Evolutionary conservation across 2,888 invertebrate genomes (phyloP), one percentile per base, ranked within the genome.

Genomic region (Lampropteryx suffumata): DNA sequence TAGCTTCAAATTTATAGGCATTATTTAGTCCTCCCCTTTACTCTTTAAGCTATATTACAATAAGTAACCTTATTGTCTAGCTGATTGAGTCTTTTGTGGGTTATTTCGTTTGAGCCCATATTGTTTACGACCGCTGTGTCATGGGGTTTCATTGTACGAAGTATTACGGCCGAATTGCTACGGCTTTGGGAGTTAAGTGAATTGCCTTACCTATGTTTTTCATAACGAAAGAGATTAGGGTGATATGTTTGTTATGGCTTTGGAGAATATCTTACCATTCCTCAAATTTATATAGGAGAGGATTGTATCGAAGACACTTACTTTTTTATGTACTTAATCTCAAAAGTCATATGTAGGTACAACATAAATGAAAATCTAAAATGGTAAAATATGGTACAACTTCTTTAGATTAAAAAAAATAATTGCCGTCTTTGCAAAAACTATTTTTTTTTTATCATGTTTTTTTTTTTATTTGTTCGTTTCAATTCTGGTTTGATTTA

Each of bases 51-150:
- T n/a, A 9, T 10, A 29, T 10, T 8, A 9, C 30, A 26, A 45
- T n/a, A 34, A 43, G 45, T 13, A 36, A 47, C 37, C 30, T 30
- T 48, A 37, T 30, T 11, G 1, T 7, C 5, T 42, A 11, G 8
- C 3, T 2, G 7, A 35, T 46, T 50, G 21, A 40, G 43, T 41
- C n/a, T 41, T 27, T 24, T 30, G n/a, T 37, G 7, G 13, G 12
- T 4, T 12, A 26, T 12, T 32, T 36, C 33, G 8, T 39, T 13
- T 34, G 37, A 32, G 34, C 27, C 39, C 43, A 51, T 55, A 55
- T 60, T 58, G 71, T 80, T 77, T 78, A 80, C 67, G 72, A 75
- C 66, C 73, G 65, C 69, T 67, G 73, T 68, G 81, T 78, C 79
- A 76, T 71, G 79, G 76, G 78, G 71, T 76, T 77, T 76, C 65